Percentiles rank a stretch among this genome's conserved stretches.
phyloP scores from a whole-genome alignment of 2,113 vertebrate species.

The Pelmatolapia mariae region DNA sequence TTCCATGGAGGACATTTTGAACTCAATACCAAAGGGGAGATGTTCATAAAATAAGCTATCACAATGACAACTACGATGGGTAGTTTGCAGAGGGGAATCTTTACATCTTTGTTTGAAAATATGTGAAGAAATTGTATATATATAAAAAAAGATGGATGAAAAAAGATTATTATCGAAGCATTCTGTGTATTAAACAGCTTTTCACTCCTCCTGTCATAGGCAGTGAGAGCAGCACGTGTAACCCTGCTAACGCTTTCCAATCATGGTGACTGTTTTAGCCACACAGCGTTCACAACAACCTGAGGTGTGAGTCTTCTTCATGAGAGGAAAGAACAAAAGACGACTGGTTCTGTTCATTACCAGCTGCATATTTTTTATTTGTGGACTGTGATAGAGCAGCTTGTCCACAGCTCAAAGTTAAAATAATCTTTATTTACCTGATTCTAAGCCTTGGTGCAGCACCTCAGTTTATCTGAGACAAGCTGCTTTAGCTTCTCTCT shows the following conservation, averaged over 20 bases:
- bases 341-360: background rate
- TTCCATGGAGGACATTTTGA: background rate
- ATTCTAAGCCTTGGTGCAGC: background rate
- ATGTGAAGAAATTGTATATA: background rate
- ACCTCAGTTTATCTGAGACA: background rate
- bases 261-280: background rate
- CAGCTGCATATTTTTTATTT: background rate
- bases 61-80: background rate
- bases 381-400: background rate
- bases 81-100: background rate
- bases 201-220: rapidly evolving
- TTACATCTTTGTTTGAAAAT: background rate
- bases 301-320: background rate
- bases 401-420: background rate
- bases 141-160: background rate
- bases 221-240: background rate
- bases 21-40: background rate
- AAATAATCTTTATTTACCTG: background rate
- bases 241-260: background rate
- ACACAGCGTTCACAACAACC: background rate
- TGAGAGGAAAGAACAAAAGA: background rate
- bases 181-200: background rate
- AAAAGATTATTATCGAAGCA: background rate
- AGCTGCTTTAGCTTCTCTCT: background rate
- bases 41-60: background rate